phyloP scores from a whole-genome alignment of 2,113 vertebrate species.

The Ginglymostoma cirratum region DNA sequence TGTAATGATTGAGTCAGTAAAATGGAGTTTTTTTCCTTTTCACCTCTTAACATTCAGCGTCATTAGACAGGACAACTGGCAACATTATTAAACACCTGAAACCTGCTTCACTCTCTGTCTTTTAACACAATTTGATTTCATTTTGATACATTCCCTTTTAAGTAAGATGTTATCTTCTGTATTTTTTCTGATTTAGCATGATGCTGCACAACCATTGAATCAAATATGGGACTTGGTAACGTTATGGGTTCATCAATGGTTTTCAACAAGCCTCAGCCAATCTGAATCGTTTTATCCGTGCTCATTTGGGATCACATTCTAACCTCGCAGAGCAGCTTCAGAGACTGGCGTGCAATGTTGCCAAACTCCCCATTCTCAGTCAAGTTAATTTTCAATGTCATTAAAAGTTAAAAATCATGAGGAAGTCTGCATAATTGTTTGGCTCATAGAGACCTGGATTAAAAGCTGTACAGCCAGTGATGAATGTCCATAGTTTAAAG shows the following conservation, averaged over 20 bases:
- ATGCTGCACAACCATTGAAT: neutral
- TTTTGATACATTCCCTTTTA: neutral
- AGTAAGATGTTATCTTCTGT: neutral
- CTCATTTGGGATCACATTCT: neutral
- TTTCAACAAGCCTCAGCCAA: neutral
- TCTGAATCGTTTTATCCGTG: neutral
- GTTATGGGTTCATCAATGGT: neutral
- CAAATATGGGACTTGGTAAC: neutral
- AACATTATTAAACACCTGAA: neutral
- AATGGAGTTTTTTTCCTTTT: neutral
- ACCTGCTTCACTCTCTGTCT: neutral
- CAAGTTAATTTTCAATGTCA: neutral
- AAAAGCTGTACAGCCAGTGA: neutral
- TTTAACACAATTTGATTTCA: neutral
- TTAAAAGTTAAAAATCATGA: neutral
- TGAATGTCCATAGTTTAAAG: neutral
- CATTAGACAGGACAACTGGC: neutral
- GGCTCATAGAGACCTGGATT: neutral
- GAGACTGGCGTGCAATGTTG: neutral
- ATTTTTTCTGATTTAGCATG: neutral
- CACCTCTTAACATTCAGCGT: neutral
- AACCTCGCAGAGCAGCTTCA: neutral
- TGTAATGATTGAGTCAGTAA: neutral
- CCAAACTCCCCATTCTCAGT: neutral
- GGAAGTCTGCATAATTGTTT: neutral